Conservation (phyloP, 2,888 invertebrate genomes). For the Drosophila acutilabella region DNA sequence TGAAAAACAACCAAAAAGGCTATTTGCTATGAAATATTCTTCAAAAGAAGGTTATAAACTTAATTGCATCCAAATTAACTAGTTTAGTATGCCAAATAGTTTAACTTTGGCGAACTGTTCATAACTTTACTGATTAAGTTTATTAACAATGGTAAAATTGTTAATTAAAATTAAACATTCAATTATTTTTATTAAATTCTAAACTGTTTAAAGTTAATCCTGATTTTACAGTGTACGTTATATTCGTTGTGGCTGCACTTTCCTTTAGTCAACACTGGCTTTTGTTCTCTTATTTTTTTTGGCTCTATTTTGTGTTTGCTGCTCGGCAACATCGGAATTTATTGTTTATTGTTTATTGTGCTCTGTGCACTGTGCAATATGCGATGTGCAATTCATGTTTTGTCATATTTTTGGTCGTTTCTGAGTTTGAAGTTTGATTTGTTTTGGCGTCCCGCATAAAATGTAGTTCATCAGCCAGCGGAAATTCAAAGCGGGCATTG, state of each 20-base stretch:
- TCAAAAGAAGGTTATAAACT: no score
- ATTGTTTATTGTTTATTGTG: conserved; percentile 68
- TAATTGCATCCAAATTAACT: no score
- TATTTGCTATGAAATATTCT: neutral
- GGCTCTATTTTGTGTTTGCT: conserved; percentile 15
- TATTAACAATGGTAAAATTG: no score
- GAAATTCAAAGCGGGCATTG: conserved; percentile 43
- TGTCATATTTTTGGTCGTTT: conserved; percentile 60
- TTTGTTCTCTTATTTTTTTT: neutral
- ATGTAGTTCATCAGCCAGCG: conserved; percentile 61
- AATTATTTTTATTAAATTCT: neutral
- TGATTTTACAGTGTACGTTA: neutral
- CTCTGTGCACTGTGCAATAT: conserved; percentile 38
- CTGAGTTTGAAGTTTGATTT: conserved; percentile 67
- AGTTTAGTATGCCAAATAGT: no score
- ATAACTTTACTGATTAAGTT: no score
- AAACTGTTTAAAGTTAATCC: neutral
- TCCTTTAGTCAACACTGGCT: neutral
- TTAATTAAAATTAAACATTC: no score
- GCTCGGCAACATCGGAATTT: conserved; percentile 65
- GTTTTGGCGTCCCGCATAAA: conserved; percentile 68
- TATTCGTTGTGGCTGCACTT: neutral
- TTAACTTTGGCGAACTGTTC: no score
- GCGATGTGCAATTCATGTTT: conserved; percentile 68
- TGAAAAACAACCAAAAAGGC: neutral